Evolutionary conservation across 2,113 vertebrate genomes (phyloP).

Genomic region (Hydropotes inermis): DNA sequence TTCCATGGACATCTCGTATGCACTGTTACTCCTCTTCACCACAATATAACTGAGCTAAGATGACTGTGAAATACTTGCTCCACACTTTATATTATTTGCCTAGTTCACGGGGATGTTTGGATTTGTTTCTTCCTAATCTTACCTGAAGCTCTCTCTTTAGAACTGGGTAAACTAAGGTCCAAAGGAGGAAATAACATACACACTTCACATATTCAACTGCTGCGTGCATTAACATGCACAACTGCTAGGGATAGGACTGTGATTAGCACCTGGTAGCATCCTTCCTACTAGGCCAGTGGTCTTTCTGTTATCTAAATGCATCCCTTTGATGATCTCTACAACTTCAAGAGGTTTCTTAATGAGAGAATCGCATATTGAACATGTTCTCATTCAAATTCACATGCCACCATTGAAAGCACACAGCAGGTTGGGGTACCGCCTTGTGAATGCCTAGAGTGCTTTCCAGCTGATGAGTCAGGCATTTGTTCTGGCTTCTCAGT

Average conservation of each 20-base stretch:
- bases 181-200: neutral
- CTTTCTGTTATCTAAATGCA: neutral
- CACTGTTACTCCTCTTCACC: too few relatives aligned
- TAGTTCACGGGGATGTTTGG: neutral
- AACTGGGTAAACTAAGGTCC: neutral
- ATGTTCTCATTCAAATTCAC: neutral
- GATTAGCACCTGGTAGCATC: neutral
- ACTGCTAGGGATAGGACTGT: neutral
- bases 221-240: neutral
- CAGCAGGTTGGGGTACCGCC: neutral
- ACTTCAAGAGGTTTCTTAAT: neutral
- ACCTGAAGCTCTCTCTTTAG: neutral
- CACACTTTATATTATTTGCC: neutral
- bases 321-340: neutral
- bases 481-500: conserved; percentile 39
- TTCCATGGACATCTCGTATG: neutral
- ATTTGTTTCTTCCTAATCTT: neutral
- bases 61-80: neutral
- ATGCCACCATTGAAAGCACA: neutral
- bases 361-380: fast-evolving
- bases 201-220: neutral
- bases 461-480: conserved; percentile 62
- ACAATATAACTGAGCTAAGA: neutral
- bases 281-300: neutral
- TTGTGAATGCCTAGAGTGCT: conserved; percentile 20